These are phyloP conservation scores for Glyptemys insculpta DNA, from an alignment of 2,797 vertebrate genomes.

Conservation along the genomic window DNA sequence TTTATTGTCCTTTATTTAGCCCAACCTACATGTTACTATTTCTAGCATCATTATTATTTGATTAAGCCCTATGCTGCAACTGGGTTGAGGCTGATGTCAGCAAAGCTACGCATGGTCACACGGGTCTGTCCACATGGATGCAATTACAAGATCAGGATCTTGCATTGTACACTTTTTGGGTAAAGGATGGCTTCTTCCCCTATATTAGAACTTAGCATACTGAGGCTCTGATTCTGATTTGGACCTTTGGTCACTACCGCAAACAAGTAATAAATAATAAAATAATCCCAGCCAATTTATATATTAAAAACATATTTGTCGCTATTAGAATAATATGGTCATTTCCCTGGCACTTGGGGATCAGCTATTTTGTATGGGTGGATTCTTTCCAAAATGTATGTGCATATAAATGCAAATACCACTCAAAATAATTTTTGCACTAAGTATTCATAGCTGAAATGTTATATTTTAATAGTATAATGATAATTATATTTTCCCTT, in stretches of 20 bases:
- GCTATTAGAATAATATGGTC: neutral
- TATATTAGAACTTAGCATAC: accelerated
- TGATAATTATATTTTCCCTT: slow-evolving; percentile 32
- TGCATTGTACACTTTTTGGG: accelerated
- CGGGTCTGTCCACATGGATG: neutral
- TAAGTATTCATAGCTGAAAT: slow-evolving; percentile 27
- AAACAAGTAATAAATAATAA: neutral
- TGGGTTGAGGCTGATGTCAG: neutral
- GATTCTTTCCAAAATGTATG: neutral
- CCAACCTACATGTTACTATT: too few relatives aligned
- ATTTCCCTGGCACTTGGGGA: neutral
- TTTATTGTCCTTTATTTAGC: neutral
- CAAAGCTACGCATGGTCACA: accelerated
- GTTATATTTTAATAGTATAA: slow-evolving; percentile 22
- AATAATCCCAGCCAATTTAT: accelerated
- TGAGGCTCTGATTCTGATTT: neutral
- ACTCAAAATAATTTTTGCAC: slow-evolving; percentile 6
- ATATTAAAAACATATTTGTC: neutral
- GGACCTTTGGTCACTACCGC: neutral
- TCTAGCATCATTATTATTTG: neutral
- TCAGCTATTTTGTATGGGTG: accelerated
- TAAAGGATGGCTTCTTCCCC: accelerated
- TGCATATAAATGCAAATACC: neutral
- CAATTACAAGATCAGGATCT: neutral
- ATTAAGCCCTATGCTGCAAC: neutral